These are phyloP conservation scores for Halichoerus grypus DNA, from an alignment of 2,113 vertebrate genomes.

Conservation along the genomic window DNA sequence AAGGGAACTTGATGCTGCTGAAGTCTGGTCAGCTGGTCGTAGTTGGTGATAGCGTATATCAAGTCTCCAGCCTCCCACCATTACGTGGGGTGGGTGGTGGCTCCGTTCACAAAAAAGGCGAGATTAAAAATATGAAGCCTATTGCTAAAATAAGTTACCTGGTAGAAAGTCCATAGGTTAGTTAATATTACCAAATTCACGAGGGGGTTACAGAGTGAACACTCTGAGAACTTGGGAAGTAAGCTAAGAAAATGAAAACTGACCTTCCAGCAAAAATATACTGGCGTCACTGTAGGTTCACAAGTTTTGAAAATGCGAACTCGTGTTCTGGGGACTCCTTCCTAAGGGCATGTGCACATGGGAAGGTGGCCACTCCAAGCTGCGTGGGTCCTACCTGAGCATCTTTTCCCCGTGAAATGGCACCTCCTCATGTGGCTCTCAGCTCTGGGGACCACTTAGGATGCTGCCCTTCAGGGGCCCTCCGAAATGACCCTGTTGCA, in stretches of 20 bases:
- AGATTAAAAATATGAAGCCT: not conserved
- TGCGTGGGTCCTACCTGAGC: no score
- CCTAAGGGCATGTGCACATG: fast-evolving
- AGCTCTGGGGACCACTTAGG: not conserved
- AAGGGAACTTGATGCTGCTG: not conserved
- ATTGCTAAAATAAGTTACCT: not conserved
- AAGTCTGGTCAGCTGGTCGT: not conserved
- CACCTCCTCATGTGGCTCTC: not conserved
- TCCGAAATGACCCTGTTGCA: not conserved
- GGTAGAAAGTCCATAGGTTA: not conserved
- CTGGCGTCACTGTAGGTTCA: fast-evolving
- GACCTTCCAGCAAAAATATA: not conserved
- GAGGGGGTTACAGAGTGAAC: no score
- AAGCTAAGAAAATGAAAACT: not conserved
- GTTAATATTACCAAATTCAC: not conserved
- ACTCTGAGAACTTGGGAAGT: not conserved
- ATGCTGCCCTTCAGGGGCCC: not conserved
- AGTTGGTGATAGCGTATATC: no score
- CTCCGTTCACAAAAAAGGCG: not conserved
- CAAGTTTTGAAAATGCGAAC: not conserved
- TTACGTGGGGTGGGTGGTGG: no score
- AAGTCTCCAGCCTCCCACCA: not conserved
- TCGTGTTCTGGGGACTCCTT: not conserved
- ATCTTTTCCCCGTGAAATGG: not conserved
- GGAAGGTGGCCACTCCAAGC: not conserved